Percentiles rank a stretch among this genome's conserved stretches.
phyloP scores from a whole-genome alignment of 2,113 vertebrate genomes.

The Thunnus maccoyii region DNA sequence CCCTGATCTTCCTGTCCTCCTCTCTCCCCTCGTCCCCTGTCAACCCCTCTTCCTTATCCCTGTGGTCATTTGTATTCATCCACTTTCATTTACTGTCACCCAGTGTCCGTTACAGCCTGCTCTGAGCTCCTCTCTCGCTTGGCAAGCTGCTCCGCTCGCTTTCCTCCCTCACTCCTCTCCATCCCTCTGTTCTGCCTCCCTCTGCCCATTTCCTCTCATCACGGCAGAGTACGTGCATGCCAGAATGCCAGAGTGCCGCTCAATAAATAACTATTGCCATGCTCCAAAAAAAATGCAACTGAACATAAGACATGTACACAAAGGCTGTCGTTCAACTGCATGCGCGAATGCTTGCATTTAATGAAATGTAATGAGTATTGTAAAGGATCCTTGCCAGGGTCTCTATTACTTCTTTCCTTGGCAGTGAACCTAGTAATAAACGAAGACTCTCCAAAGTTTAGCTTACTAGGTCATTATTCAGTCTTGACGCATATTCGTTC shows the following conservation, averaged over 20 bases:
- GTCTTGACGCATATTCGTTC: slow-evolving; percentile 22
- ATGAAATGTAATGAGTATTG: slow-evolving; percentile 48
- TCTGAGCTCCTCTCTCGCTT: slow-evolving; percentile 59
- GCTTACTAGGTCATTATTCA: slow-evolving; percentile 57
- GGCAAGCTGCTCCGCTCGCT: slow-evolving; percentile 54
- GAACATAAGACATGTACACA: slow-evolving; percentile 21
- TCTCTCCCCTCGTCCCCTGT: neutral
- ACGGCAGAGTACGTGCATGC: slow-evolving; percentile 19
- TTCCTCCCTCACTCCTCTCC: slow-evolving; percentile 33
- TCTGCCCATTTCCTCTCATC: slow-evolving; percentile 52
- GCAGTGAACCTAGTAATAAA: slow-evolving; percentile 56
- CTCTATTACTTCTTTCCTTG: slow-evolving; percentile 55
- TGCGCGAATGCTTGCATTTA: slow-evolving; percentile 25
- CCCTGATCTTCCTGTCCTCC: slow-evolving; percentile 21
- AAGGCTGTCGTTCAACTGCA: slow-evolving; percentile 24
- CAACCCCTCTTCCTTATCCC: slow-evolving; percentile 48
- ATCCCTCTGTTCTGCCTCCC: slow-evolving; percentile 35
- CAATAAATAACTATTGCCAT: slow-evolving; percentile 40
- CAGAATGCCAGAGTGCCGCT: slow-evolving; percentile 30
- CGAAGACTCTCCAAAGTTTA: slow-evolving; percentile 54
- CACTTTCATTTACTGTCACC: slow-evolving; percentile 76
- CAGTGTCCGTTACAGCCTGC: slow-evolving; percentile 56
- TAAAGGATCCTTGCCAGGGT: slow-evolving; percentile 32
- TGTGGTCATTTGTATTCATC: slow-evolving; percentile 78
- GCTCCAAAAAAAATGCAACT: slow-evolving; percentile 53